phyloP scores from a whole-genome alignment of 2,888 invertebrate genomes.

The Melangyna quadrimaculata region DNA sequence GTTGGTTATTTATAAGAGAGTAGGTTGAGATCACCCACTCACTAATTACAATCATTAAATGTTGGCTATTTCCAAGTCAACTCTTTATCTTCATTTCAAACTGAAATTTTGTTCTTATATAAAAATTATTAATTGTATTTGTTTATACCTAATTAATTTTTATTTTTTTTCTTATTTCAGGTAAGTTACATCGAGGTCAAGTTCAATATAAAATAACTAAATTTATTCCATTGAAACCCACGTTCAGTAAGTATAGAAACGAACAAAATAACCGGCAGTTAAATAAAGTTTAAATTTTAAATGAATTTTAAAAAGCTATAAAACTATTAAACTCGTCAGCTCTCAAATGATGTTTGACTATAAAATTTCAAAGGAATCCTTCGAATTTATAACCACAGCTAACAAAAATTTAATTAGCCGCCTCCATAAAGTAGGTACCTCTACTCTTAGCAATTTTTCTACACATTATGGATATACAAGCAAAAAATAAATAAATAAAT shows the following conservation, averaged over 20 bases:
- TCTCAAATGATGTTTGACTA: not conserved
- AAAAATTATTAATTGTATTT: no score
- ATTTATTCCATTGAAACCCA: not conserved
- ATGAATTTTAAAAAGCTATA: not conserved
- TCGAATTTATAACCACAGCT: not conserved
- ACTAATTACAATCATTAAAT: no score
- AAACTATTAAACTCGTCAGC: not conserved
- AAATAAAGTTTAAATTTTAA: not conserved
- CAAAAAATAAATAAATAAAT: not conserved
- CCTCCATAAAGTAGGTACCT: not conserved
- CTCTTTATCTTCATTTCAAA: no score
- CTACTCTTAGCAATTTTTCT: not conserved
- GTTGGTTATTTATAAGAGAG: no score
- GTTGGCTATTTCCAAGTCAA: no score
- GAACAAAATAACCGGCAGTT: not conserved
- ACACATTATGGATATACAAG: not conserved
- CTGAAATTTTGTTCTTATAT: no score
- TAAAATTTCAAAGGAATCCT: not conserved
- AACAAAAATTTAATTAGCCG: not conserved
- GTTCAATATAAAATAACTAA: not conserved
- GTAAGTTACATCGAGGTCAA: conserved; percentile 11
- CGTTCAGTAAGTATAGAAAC: not conserved
- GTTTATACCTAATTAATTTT: not conserved
- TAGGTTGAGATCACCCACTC: no score
- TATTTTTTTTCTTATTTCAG: not conserved